phyloP scores from a whole-genome alignment of 2,888 invertebrate genomes.

The Amphipyra tragopoginis region DNA sequence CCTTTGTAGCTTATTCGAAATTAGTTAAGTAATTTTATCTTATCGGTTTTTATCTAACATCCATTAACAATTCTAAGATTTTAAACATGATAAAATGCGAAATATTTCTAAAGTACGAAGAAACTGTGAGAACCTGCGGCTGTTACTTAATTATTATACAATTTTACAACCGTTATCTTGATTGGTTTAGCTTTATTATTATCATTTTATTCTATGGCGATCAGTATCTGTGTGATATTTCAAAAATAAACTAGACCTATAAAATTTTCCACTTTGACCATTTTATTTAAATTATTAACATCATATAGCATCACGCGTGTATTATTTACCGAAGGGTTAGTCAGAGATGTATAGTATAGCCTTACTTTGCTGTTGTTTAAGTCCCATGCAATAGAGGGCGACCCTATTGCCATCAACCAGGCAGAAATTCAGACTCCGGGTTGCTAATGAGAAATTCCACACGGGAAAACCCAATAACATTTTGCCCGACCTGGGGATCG shows the following conservation, averaged over 20 bases:
- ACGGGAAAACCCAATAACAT: too few relatives aligned
- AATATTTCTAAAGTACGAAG: neutral
- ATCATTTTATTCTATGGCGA: constrained; percentile 1
- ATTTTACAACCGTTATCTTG: neutral
- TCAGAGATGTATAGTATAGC: too few relatives aligned
- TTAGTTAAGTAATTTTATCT: neutral
- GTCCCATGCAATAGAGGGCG: too few relatives aligned
- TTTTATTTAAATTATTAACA: too few relatives aligned
- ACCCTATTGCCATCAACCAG: too few relatives aligned
- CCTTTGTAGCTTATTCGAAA: neutral
- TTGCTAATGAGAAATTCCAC: too few relatives aligned
- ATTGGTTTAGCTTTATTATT: constrained; percentile 2
- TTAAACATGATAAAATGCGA: constrained; percentile 21
- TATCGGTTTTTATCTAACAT: constrained; percentile 21
- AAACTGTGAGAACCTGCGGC: constrained; percentile 1
- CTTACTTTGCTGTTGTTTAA: too few relatives aligned
- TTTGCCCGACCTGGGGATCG: too few relatives aligned
- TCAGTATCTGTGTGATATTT: constrained; percentile 5
- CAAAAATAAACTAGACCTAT: neutral
- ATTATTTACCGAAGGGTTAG: too few relatives aligned
- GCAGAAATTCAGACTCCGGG: too few relatives aligned
- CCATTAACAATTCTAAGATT: constrained; percentile 3
- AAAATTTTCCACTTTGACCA: too few relatives aligned
- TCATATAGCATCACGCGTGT: too few relatives aligned
- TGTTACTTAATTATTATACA: neutral